Conservation (phyloP, 2,797 vertebrate genomes). For the Tokudaia tokunoshimensis region DNA sequence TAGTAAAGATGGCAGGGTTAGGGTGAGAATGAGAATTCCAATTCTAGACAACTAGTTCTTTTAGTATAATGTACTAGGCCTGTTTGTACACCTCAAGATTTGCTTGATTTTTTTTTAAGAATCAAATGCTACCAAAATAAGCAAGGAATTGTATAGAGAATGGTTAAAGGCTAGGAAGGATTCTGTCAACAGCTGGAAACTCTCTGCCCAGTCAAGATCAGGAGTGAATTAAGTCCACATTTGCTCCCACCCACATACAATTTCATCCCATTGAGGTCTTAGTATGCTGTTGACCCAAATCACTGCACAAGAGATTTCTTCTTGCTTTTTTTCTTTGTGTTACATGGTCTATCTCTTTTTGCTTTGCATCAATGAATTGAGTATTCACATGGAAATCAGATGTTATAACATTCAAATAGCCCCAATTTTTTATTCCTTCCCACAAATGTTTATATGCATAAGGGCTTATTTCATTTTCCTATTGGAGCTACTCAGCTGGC, state of each 20-base stretch:
- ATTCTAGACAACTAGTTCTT: neutral
- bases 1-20: neutral
- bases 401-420: conserved; percentile 21
- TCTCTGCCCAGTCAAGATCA: conserved; percentile 52
- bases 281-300: conserved; percentile 49
- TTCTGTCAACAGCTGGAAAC: conserved; percentile 57
- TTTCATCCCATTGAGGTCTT: conserved; percentile 45
- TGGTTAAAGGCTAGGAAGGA: conserved; percentile 8
- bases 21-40: neutral
- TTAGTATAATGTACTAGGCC: neutral
- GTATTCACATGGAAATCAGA: conserved; percentile 47
- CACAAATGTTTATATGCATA: neutral
- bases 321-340: conserved; percentile 11
- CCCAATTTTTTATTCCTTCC: conserved; percentile 8
- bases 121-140: conserved; percentile 61
- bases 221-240: neutral
- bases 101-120: neutral
- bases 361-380: conserved; percentile 43
- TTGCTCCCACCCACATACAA: neutral
- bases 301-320: conserved; percentile 24
- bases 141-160: conserved; percentile 34
- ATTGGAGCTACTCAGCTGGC: conserved; percentile 44
- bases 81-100: neutral
- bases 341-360: conserved; percentile 18
- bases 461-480: conserved; percentile 52